Evolutionary conservation across 2,113 vertebrate species (phyloP), one percentile per base, ranked within the genome.

Genomic region (Ceyx melanurus): DNA sequence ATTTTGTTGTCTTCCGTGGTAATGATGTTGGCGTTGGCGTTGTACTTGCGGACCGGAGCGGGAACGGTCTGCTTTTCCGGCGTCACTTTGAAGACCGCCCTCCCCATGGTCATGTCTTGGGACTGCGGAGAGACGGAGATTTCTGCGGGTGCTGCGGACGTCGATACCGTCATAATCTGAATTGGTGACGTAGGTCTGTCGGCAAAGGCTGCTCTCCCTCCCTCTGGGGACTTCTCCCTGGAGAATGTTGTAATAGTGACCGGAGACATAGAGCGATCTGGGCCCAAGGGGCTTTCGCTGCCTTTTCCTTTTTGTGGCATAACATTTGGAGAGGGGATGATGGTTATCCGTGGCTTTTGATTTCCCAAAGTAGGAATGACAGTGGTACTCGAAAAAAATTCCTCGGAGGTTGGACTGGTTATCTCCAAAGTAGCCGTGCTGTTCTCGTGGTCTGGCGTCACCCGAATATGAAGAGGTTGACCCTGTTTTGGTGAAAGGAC

Each of bases 1-100:
- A 99, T 99, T 96, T 99, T 99, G 91, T 99, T 99, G 97, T 99
- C 99, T 86, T 99, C 99, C 2, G 99, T 99, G 4, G 98, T 99
- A 77, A 99, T 98, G 53, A 99, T 99, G 88, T 98, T 99, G 31
- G 98, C 96, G 4, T 98, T 99, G 80, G 98, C 70, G 31, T 98
- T 98, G 97, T 98, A 99, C 60, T 98, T 99, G 72, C 98, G 97
- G 74, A 97, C 77, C 7, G 98, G 96, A 8, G 97, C 87, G 0
- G 98, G 96, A 22, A 97, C 98, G 0, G 97, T 96, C 83, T 98
- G 98, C 94, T 98, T 99, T 75, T 99, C 99, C 1, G 99, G 98
- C 3, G 98, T 98, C 82, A 99, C 97, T 94, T 98, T 98, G 90
- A 99, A 98, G 58, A 99, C 97, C 4, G 99, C 98, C 79, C 98